A percentile compares a stretch with the other conserved stretches of the same genome.
Evolutionary conservation across 1,140 invertebrate genomes (phyloP).

Genomic region (Drosophila cardini): DNA sequence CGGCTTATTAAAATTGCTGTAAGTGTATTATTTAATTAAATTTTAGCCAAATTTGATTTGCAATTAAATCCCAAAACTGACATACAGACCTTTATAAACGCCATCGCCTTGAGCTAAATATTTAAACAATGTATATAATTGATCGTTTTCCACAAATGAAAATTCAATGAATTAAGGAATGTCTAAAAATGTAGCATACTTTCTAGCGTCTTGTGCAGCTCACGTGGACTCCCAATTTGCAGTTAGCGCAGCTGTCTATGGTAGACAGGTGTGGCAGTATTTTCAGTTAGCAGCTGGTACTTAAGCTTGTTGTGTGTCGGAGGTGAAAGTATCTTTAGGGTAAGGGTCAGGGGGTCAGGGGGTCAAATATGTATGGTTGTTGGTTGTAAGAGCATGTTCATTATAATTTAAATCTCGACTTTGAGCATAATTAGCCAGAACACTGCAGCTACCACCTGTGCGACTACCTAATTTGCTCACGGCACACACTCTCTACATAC

Average conservation of each 20-base stretch:
- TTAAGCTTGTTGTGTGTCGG: slow-evolving; percentile 3
- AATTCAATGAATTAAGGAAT: not conserved
- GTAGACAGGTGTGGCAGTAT: not conserved
- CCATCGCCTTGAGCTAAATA: not conserved
- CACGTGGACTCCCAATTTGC: slow-evolving; percentile 15
- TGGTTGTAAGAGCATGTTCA: slow-evolving; percentile 12
- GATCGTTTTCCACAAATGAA: not conserved
- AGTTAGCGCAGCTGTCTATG: slow-evolving; percentile 18
- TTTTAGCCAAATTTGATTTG: slow-evolving; percentile 63
- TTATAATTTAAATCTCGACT: slow-evolving; percentile 46
- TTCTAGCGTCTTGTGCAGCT: slow-evolving; percentile 12
- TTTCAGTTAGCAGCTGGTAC: not conserved
- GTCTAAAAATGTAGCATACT: slow-evolving; percentile 32
- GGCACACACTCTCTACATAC: slow-evolving; percentile 1
- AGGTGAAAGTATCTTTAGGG: not conserved
- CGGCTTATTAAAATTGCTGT: slow-evolving; percentile 76
- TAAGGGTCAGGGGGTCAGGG: not conserved
- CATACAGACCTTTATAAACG: too few species aligned
- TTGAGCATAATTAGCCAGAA: slow-evolving; percentile 47
- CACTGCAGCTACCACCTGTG: slow-evolving; percentile 26
- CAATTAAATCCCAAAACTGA: slow-evolving; percentile 20
- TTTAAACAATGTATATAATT: not conserved
- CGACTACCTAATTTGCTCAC: slow-evolving; percentile 24
- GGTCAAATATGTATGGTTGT: slow-evolving; percentile 1
- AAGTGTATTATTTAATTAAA: slow-evolving; percentile 78